Conservation (phyloP, 2,113 vertebrate species). For the Salvelinus alpinus region DNA sequence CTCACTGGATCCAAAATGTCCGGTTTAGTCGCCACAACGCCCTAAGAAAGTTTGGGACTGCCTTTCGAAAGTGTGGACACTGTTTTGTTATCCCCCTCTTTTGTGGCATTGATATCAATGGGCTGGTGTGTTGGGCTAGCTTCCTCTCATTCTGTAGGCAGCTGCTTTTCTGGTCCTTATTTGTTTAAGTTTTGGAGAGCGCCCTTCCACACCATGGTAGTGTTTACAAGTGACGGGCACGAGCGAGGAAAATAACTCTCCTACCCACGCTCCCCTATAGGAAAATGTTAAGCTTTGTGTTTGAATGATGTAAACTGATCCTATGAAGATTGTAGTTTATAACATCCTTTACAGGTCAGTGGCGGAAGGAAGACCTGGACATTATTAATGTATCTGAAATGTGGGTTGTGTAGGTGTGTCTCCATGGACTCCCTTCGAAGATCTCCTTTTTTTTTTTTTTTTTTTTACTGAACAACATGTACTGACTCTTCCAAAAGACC, state of each 20-base stretch:
- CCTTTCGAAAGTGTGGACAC: constrained; percentile 61
- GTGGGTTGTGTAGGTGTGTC: constrained; percentile 72
- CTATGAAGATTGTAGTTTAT: constrained; percentile 84
- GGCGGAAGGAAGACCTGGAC: constrained; percentile 64
- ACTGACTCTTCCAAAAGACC: constrained; percentile 89
- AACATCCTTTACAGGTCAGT: constrained; percentile 85
- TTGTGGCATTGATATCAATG: constrained; percentile 3
- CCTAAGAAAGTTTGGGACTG: constrained; percentile 39
- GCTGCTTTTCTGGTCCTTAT: constrained; percentile 77
- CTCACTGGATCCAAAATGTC: constrained; percentile 37
- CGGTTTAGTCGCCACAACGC: constrained; percentile 34
- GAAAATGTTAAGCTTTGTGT: constrained; percentile 83
- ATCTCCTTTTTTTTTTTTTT: constrained; percentile 73
- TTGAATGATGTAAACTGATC: constrained; percentile 63
- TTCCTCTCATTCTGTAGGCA: constrained; percentile 84
- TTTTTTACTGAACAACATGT: constrained; percentile 82
- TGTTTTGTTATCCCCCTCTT: constrained; percentile 15
- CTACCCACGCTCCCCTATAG: constrained; percentile 84
- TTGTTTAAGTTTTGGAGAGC: constrained; percentile 55
- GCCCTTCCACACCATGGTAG: constrained; percentile 63
- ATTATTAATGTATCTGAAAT: constrained; percentile 67
- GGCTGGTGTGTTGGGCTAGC: constrained; percentile 70
- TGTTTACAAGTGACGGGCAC: constrained; percentile 73
- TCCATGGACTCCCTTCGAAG: constrained; percentile 72
- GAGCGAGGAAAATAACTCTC: constrained; percentile 76